Conservation (phyloP, 2,797 vertebrate genomes). For the Hozukius guyotensis region DNA sequence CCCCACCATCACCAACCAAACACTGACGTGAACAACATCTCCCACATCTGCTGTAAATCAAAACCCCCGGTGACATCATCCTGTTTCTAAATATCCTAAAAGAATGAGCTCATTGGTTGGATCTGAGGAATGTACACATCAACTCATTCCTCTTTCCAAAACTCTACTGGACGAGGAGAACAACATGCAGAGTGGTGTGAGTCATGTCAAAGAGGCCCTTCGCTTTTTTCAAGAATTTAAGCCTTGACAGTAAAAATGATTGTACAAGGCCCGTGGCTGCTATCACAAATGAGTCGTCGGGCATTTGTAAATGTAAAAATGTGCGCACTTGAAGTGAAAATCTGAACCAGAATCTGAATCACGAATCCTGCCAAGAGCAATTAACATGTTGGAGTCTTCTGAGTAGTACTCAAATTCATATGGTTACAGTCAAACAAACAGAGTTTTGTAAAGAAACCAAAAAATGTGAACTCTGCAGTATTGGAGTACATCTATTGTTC, state of each 20-base stretch:
- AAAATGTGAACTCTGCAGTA: constrained; percentile 61
- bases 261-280: background rate
- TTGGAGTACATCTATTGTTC: constrained; percentile 69
- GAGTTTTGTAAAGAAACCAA: constrained; percentile 44
- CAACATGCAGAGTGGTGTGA: constrained; percentile 10
- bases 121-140: constrained; percentile 64
- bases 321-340: background rate
- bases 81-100: constrained; percentile 58
- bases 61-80: constrained; percentile 60
- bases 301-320: constrained; percentile 2
- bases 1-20: constrained; percentile 5
- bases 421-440: constrained; percentile 62
- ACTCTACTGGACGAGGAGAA: constrained; percentile 19
- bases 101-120: constrained; percentile 67
- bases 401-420: constrained; percentile 31
- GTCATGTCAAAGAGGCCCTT: constrained; percentile 19
- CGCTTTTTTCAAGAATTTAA: constrained; percentile 3
- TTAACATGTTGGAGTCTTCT: constrained; percentile 20
- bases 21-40: constrained; percentile 43
- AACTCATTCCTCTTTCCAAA: constrained; percentile 34
- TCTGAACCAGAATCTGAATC: constrained; percentile 7
- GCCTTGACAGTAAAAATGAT: constrained; percentile 10
- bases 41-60: constrained; percentile 71
- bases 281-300: background rate
- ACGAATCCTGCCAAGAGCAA: background rate